Evolutionary conservation across 2,113 vertebrate genomes (phyloP), one percentile per base, ranked within the genome.

Genomic region (Psettodes erumei): DNA sequence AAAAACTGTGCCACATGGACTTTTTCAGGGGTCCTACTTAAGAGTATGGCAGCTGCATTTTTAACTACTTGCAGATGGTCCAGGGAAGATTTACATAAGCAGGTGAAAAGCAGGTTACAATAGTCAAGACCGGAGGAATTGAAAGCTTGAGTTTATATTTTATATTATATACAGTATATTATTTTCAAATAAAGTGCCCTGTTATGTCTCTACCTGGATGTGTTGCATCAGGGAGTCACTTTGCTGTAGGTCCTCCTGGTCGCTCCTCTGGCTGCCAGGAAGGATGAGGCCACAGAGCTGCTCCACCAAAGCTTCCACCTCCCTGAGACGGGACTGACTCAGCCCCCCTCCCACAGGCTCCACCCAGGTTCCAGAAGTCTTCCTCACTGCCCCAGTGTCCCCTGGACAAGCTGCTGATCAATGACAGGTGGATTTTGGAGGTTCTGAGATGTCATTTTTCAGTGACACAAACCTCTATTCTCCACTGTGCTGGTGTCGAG

Each of bases 211-310:
- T 95, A 97, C 97, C 95, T 96, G 92, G 51, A 97, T 73, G 48
- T 93, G 94, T 28, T 95, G 94, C 47, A 95, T 71, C 19, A 99
- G 94, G 4, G 96, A 95, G 18, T 91, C 84, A 0, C 32, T 86
- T 8, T 62, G 68, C 77, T 56, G 77, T 66, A 38, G 56, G 8
- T 9, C 51, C 33, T 28, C 47, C 56, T 21, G 79, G 86, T 28
- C 86, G 86, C 40, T 69, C 21, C 10, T 62, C 0, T 78, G 82
- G n/a, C 89, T 75, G 1, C 82, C 77, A 7, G 50, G 72, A 11
- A 82, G 76, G n/a, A 54, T 61, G 19, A 43, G 42, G 25, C 53
- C 89, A 45, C 90, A 82, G 40, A 93, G 69, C 1, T 80, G 19
- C 35, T 89, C 84, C 40, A 89, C 83, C 65, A 93, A 82, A 48